Base-by-base conservation (phyloP, 2,888 invertebrate genomes). In the Campoletis raptor region DNA sequence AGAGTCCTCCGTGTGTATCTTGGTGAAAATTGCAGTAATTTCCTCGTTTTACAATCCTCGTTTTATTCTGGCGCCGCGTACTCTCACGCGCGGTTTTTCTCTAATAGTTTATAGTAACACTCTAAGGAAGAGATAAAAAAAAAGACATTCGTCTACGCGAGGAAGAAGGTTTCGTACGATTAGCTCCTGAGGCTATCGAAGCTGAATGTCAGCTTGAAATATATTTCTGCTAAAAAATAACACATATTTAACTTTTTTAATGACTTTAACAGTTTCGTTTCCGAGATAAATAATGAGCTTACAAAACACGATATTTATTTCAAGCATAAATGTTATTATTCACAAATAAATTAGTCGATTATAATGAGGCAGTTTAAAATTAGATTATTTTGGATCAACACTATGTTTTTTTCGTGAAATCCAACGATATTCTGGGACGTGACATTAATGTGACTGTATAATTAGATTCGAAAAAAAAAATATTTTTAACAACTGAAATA, bases 1-100 rank as follows among this genome's bases (percentile, higher is more conserved):
- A 64, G 24, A 24, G 67, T 61, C 61, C 61, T 30, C 67, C 54
- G 21, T 8, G 70, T 61, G 70, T 61, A 82, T 64, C 85, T 57
- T 73, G 81, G 85, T 88, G 88, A 88, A 90, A 90, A 92, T 92
- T 92, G 91, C 92, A 87, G 90, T 91, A 92, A 92, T 92, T 90
- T 89, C 89, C 88, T 72, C 89, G 89, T 91, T 92, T 92, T 90
- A 88, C 90, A 81, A 82, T 85, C 78, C 57, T 78, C 73, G 78
- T 82, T 78, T 61, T 61, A 52, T 40, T 88, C 88, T 87, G 87
- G 90, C 89, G 88, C 88, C 85, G 86, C 85, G 80, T 86, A 84
- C 87, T 88, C 82, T 85, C 85, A 82, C 87, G 84, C 86, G 83
- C 85, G 85, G 69, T 73, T 88, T 87, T 79, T 80, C 70, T 88